Percentiles rank a stretch among this genome's conserved stretches.
These are phyloP conservation scores for Phymorhynchus buccinoides DNA, from an alignment of 1,140 invertebrate species.

Conservation along the genomic window DNA sequence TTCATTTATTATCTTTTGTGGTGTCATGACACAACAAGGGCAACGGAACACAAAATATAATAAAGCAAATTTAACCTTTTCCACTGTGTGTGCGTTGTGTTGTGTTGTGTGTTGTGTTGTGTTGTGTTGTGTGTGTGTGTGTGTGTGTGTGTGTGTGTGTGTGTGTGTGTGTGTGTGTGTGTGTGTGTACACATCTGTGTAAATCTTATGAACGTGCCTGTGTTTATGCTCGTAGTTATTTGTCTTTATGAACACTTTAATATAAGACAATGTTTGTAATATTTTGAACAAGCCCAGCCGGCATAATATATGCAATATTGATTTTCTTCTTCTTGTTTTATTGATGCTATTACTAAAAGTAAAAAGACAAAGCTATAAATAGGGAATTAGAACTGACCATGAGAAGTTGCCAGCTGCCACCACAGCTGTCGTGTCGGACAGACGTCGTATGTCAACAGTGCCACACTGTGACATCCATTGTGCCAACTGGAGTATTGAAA, in stretches of 20 bases:
- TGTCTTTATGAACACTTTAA: neutral
- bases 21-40: too few species aligned
- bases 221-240: neutral
- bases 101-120: too few species aligned
- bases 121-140: too few species aligned
- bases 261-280: too few species aligned
- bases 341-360: too few species aligned
- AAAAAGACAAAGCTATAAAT: neutral
- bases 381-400: conserved; percentile 39
- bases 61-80: too few species aligned
- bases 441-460: conserved; percentile 47
- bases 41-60: too few species aligned
- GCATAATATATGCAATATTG: too few species aligned
- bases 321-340: too few species aligned
- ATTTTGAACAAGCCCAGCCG: too few species aligned
- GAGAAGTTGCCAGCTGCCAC: conserved; percentile 49
- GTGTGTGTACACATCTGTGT: neutral
- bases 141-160: neutral
- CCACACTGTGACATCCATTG: conserved; percentile 51
- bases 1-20: too few species aligned
- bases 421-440: conserved; percentile 36
- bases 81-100: too few species aligned
- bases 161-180: neutral
- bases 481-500: conserved; percentile 41
- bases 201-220: neutral